Evolutionary conservation across 2,888 invertebrate species (phyloP).

Genomic region (Caenorhabditis doughertyi): DNA sequence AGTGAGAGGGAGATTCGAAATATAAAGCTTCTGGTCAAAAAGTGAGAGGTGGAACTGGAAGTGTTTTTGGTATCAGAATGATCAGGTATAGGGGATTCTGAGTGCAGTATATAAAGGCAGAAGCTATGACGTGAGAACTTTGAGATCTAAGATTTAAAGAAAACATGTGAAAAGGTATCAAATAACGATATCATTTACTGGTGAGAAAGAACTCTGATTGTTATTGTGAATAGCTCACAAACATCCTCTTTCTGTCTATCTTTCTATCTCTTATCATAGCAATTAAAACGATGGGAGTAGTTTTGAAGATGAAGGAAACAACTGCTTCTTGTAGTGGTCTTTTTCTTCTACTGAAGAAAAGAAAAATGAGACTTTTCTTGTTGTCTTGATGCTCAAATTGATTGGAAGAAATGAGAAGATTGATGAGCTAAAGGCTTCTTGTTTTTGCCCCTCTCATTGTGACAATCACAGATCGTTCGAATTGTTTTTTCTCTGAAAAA

Average conservation of each 20-base stretch:
- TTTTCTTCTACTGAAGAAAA: background rate
- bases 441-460: conserved; percentile 9
- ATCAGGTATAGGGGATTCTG: background rate
- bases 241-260: conserved; percentile 9
- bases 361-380: conserved; percentile 4
- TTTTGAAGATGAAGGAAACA: conserved; percentile 19
- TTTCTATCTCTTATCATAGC: conserved; percentile 20
- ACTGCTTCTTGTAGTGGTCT: conserved; percentile 37
- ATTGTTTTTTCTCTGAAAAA: conserved; percentile 20
- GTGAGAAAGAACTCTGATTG: conserved; percentile 38
- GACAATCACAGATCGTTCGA: conserved; percentile 41
- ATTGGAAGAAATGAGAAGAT: conserved; percentile 17
- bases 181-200: conserved; percentile 6
- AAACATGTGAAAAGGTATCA: conserved; percentile 17
- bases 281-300: conserved; percentile 25
- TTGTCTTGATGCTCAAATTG: conserved; percentile 34
- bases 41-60: background rate
- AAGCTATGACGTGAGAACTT: conserved; percentile 21
- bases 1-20: background rate
- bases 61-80: too few relatives aligned
- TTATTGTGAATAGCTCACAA: conserved; percentile 31
- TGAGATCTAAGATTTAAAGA: conserved; percentile 26
- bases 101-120: conserved; percentile 23
- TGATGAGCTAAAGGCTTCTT: conserved; percentile 11
- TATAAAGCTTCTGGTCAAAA: background rate